These are phyloP conservation scores for Heliconius erato DNA, from an alignment of 2,888 invertebrate species.

Conservation along the genomic window DNA sequence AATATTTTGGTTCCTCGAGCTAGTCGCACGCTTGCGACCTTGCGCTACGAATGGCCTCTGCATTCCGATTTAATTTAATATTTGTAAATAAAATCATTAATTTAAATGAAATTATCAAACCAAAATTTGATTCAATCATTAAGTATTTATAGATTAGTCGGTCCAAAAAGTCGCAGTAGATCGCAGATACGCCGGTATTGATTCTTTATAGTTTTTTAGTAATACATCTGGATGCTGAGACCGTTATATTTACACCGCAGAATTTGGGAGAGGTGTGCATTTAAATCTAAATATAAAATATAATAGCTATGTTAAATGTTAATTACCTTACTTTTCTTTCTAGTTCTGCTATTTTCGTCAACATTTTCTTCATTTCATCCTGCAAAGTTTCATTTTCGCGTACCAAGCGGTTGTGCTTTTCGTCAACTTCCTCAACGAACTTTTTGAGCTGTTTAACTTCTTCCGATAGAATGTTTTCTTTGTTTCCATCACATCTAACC, in stretches of 20 bases:
- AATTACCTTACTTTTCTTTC: conserved; percentile 76
- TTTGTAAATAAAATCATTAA: too few species aligned
- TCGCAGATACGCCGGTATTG: too few species aligned
- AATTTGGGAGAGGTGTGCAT: background rate
- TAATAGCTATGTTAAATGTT: conserved; percentile 11
- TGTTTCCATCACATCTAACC: conserved; percentile 54
- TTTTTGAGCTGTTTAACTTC: conserved; percentile 66
- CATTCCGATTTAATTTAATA: too few species aligned
- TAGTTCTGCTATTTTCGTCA: conserved; percentile 70
- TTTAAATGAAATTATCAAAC: too few species aligned
- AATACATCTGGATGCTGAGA: too few species aligned
- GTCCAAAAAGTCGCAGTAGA: too few species aligned
- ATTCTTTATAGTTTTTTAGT: too few species aligned
- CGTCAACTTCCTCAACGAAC: conserved; percentile 66
- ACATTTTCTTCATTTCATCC: conserved; percentile 70
- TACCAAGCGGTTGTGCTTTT: conserved; percentile 64
- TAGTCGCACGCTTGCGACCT: background rate
- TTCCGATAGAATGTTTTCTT: conserved; percentile 52
- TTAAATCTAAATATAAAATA: background rate
- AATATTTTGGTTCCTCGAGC: background rate
- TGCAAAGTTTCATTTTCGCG: conserved; percentile 70
- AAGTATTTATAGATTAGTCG: too few species aligned
- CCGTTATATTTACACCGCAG: too few species aligned
- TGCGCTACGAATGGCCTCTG: too few species aligned
- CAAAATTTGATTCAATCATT: too few species aligned